Percentiles rank a stretch among this genome's conserved stretches.
Conservation (phyloP, 2,113 vertebrate genomes). For the Vicugna pacos region DNA sequence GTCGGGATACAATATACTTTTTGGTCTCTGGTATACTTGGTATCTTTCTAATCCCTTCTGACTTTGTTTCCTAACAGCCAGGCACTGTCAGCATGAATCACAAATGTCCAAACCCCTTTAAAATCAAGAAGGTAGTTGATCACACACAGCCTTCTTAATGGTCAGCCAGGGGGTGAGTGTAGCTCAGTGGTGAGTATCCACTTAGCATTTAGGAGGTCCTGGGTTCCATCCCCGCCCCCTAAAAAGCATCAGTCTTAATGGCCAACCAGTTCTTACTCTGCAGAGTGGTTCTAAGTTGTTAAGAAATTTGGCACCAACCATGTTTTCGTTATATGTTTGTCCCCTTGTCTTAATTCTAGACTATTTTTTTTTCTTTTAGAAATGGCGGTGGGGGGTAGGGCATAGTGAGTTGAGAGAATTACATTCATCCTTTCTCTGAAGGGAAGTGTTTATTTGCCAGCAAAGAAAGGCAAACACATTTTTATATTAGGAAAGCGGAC, state of each 20-base stretch:
- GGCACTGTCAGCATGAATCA: background rate
- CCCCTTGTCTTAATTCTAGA: background rate
- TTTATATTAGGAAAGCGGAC: slow-evolving; percentile 71
- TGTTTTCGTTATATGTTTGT: slow-evolving; percentile 55
- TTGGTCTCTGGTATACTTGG: slow-evolving; percentile 61
- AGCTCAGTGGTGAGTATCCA: too few species aligned
- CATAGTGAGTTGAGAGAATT: slow-evolving; percentile 11
- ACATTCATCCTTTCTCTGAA: slow-evolving; percentile 59
- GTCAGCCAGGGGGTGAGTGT: background rate
- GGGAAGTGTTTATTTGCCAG: slow-evolving; percentile 72
- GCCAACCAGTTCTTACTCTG: slow-evolving; percentile 21
- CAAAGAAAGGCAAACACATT: slow-evolving; percentile 77
- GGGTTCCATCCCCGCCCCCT: too few species aligned
- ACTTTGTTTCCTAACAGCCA: slow-evolving; percentile 27
- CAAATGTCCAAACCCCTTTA: background rate
- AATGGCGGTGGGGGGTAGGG: background rate
- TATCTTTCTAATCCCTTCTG: slow-evolving; percentile 45
- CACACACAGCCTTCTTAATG: rapidly evolving
- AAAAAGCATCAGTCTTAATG: background rate
- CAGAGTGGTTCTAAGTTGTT: background rate
- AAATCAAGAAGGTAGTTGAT: background rate
- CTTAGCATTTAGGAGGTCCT: too few species aligned
- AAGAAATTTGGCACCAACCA: background rate
- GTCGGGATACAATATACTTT: slow-evolving; percentile 58
- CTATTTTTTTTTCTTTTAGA: background rate